These are phyloP conservation scores for Thalassaphorura encarpata DNA, from an alignment of 1,140 invertebrate genomes.

Conservation along the genomic window DNA sequence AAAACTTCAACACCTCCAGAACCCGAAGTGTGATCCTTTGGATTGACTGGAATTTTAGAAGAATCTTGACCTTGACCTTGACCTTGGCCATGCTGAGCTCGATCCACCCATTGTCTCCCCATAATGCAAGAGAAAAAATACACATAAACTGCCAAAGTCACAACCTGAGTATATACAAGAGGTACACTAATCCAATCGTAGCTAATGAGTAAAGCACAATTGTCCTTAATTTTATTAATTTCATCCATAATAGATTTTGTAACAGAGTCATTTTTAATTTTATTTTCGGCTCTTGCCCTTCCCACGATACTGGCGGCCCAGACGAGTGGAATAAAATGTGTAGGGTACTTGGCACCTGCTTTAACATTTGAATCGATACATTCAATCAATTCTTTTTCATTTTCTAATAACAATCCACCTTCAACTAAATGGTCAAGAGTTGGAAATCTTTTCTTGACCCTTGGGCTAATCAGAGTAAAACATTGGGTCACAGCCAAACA, in stretches of 20 bases:
- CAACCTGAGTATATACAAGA: constrained; percentile 42
- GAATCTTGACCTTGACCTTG: constrained; percentile 1
- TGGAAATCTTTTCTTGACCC: constrained; percentile 46
- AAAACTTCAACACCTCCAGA: not conserved
- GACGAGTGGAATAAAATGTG: constrained; percentile 50
- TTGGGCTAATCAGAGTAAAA: constrained; percentile 41
- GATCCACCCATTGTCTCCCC: constrained; percentile 39
- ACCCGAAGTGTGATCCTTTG: not conserved
- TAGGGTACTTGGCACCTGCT: constrained; percentile 45
- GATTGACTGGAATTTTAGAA: not conserved
- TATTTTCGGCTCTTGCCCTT: constrained; percentile 46
- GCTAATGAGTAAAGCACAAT: constrained; percentile 43
- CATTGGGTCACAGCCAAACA: constrained; percentile 41
- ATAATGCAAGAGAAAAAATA: constrained; percentile 47
- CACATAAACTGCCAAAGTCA: constrained; percentile 47
- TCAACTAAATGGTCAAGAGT: constrained; percentile 44
- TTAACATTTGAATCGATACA: too few relatives aligned
- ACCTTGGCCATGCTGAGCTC: too few relatives aligned
- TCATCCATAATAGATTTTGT: constrained; percentile 45
- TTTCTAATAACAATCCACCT: constrained; percentile 41
- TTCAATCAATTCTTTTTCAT: constrained; percentile 46
- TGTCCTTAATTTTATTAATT: constrained; percentile 39
- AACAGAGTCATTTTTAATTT: constrained; percentile 49
- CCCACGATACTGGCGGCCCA: constrained; percentile 48
- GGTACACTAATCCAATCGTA: constrained; percentile 53